phyloP scores from a whole-genome alignment of 1,140 invertebrate genomes.

The Orchesella cincta region DNA sequence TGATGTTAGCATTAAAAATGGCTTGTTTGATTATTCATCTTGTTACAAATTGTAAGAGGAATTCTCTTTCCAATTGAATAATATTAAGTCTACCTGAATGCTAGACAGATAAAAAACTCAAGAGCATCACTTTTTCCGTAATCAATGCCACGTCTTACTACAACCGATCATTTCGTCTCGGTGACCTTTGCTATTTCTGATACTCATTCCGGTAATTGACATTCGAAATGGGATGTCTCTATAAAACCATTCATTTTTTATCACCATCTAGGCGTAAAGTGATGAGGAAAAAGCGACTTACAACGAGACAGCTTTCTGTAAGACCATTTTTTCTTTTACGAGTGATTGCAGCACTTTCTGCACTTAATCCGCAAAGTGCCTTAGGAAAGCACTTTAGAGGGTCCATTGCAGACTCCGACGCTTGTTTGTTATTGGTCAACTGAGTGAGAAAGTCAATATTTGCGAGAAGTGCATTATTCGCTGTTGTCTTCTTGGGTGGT shows the following conservation, averaged over 20 bases:
- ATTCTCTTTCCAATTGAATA: too few relatives aligned
- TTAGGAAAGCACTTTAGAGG: conserved; percentile 30
- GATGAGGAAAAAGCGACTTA: neutral
- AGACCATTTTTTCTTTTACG: conserved; percentile 35
- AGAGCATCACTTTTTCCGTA: too few relatives aligned
- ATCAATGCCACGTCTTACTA: too few relatives aligned
- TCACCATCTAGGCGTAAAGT: neutral
- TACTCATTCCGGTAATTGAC: too few relatives aligned
- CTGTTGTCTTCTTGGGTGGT: neutral
- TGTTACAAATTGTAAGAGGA: too few relatives aligned
- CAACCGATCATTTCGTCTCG: too few relatives aligned
- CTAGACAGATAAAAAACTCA: too few relatives aligned
- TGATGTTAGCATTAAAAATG: too few relatives aligned
- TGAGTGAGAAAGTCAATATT: conserved; percentile 26
- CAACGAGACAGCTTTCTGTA: conserved; percentile 29
- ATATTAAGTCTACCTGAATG: too few relatives aligned
- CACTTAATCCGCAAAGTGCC: conserved; percentile 5
- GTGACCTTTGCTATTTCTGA: too few relatives aligned
- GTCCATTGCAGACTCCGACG: neutral
- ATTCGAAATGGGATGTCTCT: too few relatives aligned
- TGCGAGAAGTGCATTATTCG: conserved; percentile 13
- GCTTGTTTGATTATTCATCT: too few relatives aligned
- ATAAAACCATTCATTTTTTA: neutral
- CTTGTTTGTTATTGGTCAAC: conserved; percentile 18
- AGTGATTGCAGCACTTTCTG: conserved; percentile 13